Evolutionary conservation across 1,140 invertebrate species (phyloP).

Genomic region (Drosophila aff.): DNA sequence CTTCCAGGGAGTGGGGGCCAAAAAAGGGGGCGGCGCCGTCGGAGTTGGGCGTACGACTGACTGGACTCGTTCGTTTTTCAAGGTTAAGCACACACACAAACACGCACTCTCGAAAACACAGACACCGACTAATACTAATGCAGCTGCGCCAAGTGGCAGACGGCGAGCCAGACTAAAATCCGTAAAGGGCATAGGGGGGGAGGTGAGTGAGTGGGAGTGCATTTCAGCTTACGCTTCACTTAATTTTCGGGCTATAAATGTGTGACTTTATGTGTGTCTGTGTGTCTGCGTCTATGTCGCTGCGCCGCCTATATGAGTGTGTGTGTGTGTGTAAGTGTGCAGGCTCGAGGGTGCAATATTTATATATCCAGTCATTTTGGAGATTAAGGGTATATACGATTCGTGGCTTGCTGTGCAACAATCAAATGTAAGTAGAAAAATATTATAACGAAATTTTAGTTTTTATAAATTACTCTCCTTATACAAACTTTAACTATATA

Average conservation of each 20-base stretch:
- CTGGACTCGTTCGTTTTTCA: slow-evolving; percentile 84
- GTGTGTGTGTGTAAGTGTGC: slow-evolving; percentile 32
- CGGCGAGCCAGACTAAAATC: slow-evolving; percentile 62
- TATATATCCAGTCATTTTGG: neutral
- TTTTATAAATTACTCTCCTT: no score
- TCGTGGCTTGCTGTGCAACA: neutral
- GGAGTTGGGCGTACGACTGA: slow-evolving; percentile 48
- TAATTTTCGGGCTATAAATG: slow-evolving; percentile 81
- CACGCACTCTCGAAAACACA: slow-evolving; percentile 6
- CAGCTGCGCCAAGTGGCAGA: slow-evolving; percentile 66
- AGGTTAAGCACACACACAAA: slow-evolving; percentile 68
- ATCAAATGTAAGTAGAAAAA: no score
- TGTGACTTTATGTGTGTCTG: slow-evolving; percentile 44
- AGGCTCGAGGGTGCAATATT: slow-evolving; percentile 79
- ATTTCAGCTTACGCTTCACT: slow-evolving; percentile 83
- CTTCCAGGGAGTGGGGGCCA: slow-evolving; percentile 18
- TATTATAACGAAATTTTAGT: no score
- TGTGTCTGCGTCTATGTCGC: slow-evolving; percentile 21
- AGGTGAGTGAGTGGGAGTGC: slow-evolving; percentile 70
- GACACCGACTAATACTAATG: slow-evolving; percentile 27
- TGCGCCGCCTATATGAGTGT: neutral
- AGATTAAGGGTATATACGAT: neutral
- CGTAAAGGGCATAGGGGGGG: slow-evolving; percentile 24
- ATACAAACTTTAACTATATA: no score
- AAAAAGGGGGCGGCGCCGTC: slow-evolving; percentile 16